Conservation (phyloP, 2,113 vertebrate species). For the Amphiprion ocellaris region DNA sequence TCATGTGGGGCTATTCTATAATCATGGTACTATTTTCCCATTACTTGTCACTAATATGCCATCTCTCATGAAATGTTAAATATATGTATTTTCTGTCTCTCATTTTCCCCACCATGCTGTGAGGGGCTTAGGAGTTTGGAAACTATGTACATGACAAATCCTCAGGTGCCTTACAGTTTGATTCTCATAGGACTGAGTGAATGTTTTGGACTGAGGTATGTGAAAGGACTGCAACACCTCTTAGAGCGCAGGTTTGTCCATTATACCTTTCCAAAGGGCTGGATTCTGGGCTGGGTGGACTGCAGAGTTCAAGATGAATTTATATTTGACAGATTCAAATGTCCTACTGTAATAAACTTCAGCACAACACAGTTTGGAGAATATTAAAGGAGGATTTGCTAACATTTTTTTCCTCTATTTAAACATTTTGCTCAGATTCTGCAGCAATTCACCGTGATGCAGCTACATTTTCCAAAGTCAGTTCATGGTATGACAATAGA, state of each 20-base stretch:
- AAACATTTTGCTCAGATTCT: slow-evolving; percentile 21
- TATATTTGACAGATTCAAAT: slow-evolving; percentile 51
- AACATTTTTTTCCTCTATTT: slow-evolving; percentile 37
- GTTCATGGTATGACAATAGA: not conserved
- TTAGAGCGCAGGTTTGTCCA: slow-evolving; percentile 56
- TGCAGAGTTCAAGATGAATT: slow-evolving; percentile 49
- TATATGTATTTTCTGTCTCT: slow-evolving; percentile 22
- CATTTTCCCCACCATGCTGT: slow-evolving; percentile 43
- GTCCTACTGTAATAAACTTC: slow-evolving; percentile 64
- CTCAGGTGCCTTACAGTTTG: slow-evolving; percentile 86
- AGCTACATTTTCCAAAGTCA: not conserved
- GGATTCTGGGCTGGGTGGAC: slow-evolving; percentile 62
- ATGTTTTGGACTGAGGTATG: slow-evolving; percentile 55
- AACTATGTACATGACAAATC: slow-evolving; percentile 82
- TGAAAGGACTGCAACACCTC: slow-evolving; percentile 55
- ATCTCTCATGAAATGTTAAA: not conserved
- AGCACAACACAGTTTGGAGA: slow-evolving; percentile 70
- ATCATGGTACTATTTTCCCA: slow-evolving; percentile 42
- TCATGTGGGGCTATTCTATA: slow-evolving; percentile 59
- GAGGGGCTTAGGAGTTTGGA: slow-evolving; percentile 74
- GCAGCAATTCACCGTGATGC: slow-evolving; percentile 18
- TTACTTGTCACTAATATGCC: not conserved
- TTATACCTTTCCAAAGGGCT: slow-evolving; percentile 75
- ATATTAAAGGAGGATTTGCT: slow-evolving; percentile 37
- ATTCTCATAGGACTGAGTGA: slow-evolving; percentile 68